Evolutionary conservation across 2,888 invertebrate species (phyloP), one percentile per base, ranked within the genome.

Genomic region (Lamellibrachia satsuma): DNA sequence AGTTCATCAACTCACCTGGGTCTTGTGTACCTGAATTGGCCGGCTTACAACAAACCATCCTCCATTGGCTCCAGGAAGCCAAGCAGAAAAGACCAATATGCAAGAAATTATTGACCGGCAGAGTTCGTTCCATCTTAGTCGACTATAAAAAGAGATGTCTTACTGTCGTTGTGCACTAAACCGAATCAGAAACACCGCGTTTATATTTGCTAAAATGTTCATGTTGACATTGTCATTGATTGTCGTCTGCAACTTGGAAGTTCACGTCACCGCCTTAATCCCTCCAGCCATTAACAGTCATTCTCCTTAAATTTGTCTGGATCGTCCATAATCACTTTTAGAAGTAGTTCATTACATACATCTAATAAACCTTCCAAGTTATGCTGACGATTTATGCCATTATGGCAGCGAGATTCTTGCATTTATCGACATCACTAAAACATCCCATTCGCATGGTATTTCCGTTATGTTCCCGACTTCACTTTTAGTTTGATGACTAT

Each of bases 401-500:
- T 22, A 1, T 75, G 75, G n/a, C 75, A 75, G 75, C 75, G 75
- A 75, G 6, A 75, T 75, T 75, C 75, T 22, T 75, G n/a, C n/a
- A 75, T 11, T 75, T 75, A 22, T 22, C 22, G 75, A 75, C 75
- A 22, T 22, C 75, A 9, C 55, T 55, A 55, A 75, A 75, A 15
- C 15, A 4, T 6, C 75, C 22, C 75, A 75, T 11, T 75, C 15
- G 22, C 75, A 15, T 22, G 75, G 75, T 75, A 75, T 75, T 75
- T 75, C 75, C 75, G 22, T 75, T 75, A 75, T 75, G 75, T 75
- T 75, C 22, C 75, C 22, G 75, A 75, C 75, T 11, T 75, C n/a
- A 75, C 75, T 75, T 75, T 75, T 75, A 75, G 75, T 75, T 75
- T 75, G 75, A n/a, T n/a, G 6, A 75, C 75, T 75, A 75, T 75